Conservation (phyloP, 2,888 invertebrate genomes). For the Hyles lineata region DNA sequence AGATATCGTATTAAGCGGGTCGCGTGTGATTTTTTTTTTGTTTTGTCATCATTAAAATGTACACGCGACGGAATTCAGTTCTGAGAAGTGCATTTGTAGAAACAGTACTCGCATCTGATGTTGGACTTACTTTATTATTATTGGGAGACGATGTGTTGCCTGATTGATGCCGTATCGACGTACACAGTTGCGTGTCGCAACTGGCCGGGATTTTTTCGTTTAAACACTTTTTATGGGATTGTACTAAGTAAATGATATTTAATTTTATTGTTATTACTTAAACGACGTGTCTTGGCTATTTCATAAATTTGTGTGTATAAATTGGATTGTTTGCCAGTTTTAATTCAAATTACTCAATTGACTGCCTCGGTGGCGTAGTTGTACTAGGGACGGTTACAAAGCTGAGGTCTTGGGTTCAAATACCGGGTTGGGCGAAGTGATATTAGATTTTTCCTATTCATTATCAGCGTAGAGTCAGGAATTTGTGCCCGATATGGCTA, state of each 20-base stretch:
- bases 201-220: background rate
- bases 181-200: constrained; percentile 23
- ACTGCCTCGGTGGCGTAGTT: no score
- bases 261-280: background rate
- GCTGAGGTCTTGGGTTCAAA: no score
- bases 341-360: no score
- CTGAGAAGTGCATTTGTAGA: constrained; percentile 64
- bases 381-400: no score
- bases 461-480: no score
- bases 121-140: constrained; percentile 66
- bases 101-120: constrained; percentile 65
- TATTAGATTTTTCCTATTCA: no score
- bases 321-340: no score
- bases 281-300: background rate
- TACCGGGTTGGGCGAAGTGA: no score
- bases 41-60: constrained; percentile 46
- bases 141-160: constrained; percentile 55
- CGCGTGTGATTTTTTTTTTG: constrained; percentile 37
- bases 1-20: constrained; percentile 26
- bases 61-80: constrained; percentile 60
- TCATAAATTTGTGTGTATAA: background rate
- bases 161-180: constrained; percentile 62
- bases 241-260: background rate
- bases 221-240: constrained; percentile 1
- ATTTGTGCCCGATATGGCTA: no score